Evolutionary conservation across 2,113 vertebrate genomes (phyloP).

Genomic region (Carassius gibelio): DNA sequence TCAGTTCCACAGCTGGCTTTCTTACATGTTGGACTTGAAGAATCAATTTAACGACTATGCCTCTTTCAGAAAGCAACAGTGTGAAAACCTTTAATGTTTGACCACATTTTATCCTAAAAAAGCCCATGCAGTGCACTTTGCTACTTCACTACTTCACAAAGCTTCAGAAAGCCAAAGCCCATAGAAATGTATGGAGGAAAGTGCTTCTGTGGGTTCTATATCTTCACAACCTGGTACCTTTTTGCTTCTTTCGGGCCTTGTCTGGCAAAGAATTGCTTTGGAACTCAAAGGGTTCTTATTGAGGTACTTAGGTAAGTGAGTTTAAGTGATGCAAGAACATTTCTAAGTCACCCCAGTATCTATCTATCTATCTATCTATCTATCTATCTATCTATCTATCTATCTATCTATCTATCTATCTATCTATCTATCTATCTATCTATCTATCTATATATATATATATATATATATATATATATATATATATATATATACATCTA

Average conservation of each 20-base stretch:
- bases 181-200: too few species aligned
- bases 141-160: slow-evolving; percentile 34
- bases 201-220: not conserved
- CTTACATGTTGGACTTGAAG: slow-evolving; percentile 87
- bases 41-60: slow-evolving; percentile 86
- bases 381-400: too few species aligned
- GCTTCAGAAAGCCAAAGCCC: not conserved
- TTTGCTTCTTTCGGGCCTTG: not conserved
- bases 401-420: too few species aligned
- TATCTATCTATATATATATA: too few species aligned
- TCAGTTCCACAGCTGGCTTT: slow-evolving; percentile 84
- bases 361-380: too few species aligned
- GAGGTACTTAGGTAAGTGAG: not conserved
- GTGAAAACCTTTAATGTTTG: slow-evolving; percentile 75
- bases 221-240: not conserved
- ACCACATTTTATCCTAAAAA: slow-evolving; percentile 18
- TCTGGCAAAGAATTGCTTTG: not conserved
- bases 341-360: too few species aligned
- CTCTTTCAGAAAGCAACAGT: slow-evolving; percentile 76
- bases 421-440: too few species aligned
- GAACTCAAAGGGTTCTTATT: not conserved
- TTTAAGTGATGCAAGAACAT: not conserved
- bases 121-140: slow-evolving; percentile 20
- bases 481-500: too few species aligned
- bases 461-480: too few species aligned